These are phyloP conservation scores for Lepus townsendii DNA, from an alignment of 2,797 vertebrate genomes.

Conservation along the genomic window DNA sequence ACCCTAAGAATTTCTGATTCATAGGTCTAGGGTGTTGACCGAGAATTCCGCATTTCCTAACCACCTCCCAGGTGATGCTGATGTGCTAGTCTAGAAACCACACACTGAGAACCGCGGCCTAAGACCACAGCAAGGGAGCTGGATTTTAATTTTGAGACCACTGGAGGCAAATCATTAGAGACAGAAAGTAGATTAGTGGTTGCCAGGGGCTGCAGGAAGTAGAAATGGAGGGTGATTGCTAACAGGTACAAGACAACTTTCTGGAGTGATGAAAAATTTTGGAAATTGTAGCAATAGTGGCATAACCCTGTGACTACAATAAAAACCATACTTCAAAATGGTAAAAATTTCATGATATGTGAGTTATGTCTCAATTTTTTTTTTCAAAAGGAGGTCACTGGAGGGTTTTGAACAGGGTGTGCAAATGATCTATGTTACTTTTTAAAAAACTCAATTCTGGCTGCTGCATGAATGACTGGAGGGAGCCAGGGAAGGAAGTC, in stretches of 20 bases:
- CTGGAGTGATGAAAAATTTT: not conserved
- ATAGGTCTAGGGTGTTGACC: not conserved
- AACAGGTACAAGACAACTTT: not conserved
- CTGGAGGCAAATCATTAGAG: not conserved
- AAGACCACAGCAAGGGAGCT: not conserved
- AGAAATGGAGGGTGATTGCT: not conserved
- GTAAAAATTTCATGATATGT: not conserved
- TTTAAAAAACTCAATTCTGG: not conserved
- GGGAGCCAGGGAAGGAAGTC: not conserved
- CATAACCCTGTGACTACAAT: not conserved
- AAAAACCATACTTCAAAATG: not conserved
- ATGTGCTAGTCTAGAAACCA: not conserved
- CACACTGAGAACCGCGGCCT: not conserved
- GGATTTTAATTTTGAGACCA: not conserved
- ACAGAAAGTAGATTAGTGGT: not conserved
- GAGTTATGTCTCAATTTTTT: not conserved
- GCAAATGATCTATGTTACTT: not conserved
- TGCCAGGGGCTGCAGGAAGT: not conserved
- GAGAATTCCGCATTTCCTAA: not conserved
- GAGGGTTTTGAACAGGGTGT: not conserved
- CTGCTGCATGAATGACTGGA: not conserved
- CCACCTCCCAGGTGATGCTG: not conserved
- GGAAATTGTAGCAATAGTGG: not conserved
- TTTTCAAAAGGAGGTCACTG: not conserved
- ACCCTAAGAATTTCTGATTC: not conserved